A percentile compares a stretch with the other conserved stretches of the same genome.
These are phyloP conservation scores for Drosophila heteroneura DNA, from an alignment of 2,888 invertebrate genomes.

Conservation along the genomic window DNA sequence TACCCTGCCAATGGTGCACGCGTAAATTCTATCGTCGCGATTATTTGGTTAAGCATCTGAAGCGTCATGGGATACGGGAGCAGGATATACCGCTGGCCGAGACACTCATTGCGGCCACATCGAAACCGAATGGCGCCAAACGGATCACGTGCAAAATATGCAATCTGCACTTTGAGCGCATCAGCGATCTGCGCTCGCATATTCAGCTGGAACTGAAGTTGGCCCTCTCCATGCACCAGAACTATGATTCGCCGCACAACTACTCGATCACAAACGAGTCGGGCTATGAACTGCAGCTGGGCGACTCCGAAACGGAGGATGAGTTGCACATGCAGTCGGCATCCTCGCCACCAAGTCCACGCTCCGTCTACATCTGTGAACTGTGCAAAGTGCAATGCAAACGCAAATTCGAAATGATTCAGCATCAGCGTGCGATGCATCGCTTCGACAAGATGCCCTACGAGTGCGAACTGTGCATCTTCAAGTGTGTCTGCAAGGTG, in stretches of 20 bases:
- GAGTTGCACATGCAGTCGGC: conserved; percentile 55
- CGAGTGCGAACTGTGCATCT: conserved; percentile 87
- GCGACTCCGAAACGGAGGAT: conserved; percentile 85
- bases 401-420: conserved; percentile 82
- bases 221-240: conserved; percentile 59
- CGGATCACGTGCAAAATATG: conserved; percentile 80
- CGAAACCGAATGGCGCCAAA: conserved; percentile 80
- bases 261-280: conserved; percentile 83
- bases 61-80: conserved; percentile 73
- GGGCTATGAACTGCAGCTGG: conserved; percentile 83
- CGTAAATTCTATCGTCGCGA: conserved; percentile 81
- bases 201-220: conserved; percentile 70
- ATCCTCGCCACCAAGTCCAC: conserved; percentile 3
- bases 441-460: conserved; percentile 86
- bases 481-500: conserved; percentile 86
- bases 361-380: conserved; percentile 74
- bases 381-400: conserved; percentile 79
- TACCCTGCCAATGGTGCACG: conserved; percentile 82
- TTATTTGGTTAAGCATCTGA: conserved; percentile 80
- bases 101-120: conserved; percentile 71
- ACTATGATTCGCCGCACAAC: conserved; percentile 63
- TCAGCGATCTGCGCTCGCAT: conserved; percentile 73
- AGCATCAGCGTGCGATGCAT: conserved; percentile 83
- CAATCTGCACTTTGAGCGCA: conserved; percentile 68
- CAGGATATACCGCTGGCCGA: conserved; percentile 74